A percentile compares a stretch with the other conserved stretches of the same genome.
These are phyloP conservation scores for Meghimatium bilineatum DNA, from an alignment of 2,888 invertebrate genomes.

Conservation along the genomic window DNA sequence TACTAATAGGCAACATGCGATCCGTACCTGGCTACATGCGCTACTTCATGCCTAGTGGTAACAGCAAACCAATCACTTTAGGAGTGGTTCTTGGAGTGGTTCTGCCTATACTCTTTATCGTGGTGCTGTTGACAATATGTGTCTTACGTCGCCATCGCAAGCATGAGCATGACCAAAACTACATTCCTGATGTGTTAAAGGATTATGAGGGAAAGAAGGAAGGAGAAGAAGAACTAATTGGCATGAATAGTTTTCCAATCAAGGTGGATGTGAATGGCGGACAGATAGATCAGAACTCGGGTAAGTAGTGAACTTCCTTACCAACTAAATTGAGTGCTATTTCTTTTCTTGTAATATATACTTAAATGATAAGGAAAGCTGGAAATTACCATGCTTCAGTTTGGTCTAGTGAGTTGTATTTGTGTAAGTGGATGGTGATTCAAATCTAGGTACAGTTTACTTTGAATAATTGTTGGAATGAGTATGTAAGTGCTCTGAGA, in stretches of 20 bases:
- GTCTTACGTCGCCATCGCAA: slow-evolving; percentile 69
- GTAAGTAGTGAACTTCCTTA: slow-evolving; percentile 46
- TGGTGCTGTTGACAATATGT: slow-evolving; percentile 69
- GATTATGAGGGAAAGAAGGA: slow-evolving; percentile 66
- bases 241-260: slow-evolving; percentile 66
- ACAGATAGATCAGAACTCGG: slow-evolving; percentile 61
- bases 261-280: slow-evolving; percentile 70
- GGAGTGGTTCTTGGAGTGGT: slow-evolving; percentile 73
- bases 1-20: slow-evolving; percentile 64
- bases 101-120: slow-evolving; percentile 70
- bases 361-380: no score
- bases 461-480: no score
- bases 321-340: background rate
- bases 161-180: slow-evolving; percentile 66
- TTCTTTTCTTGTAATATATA: background rate
- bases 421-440: no score
- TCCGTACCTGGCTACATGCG: slow-evolving; percentile 64
- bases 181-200: slow-evolving; percentile 71
- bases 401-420: no score
- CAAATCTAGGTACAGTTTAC: no score
- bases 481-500: no score
- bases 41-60: slow-evolving; percentile 58
- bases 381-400: no score
- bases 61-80: slow-evolving; percentile 65
- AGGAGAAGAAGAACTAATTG: slow-evolving; percentile 61